Evolutionary conservation across 1,140 invertebrate species (phyloP), one percentile per base, ranked within the genome.

Genomic region (Phthorimaea operculella): DNA sequence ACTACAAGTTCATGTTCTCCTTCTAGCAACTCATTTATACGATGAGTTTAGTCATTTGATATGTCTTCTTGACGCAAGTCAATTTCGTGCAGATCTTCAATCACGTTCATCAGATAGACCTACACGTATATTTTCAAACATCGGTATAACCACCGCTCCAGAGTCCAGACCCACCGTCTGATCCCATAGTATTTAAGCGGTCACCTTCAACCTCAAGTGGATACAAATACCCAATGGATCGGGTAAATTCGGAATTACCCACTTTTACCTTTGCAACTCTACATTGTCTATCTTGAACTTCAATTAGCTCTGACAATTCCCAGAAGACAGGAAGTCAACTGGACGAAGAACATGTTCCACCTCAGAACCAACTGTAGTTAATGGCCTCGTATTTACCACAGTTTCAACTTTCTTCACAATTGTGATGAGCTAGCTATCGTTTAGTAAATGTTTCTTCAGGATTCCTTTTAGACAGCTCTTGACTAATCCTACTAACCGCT

Each of bases 191-290:
- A 28, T 28, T 28, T 6, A 6, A 28, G 21, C 21, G 2, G 21
- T 4, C 93, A 1, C 3, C 36, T 39, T 47, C 45, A 16, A 14
- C 45, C 17, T 50, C 48, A 92, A 50, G 14, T 21, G 48, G 48
- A 11, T 50, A 50, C 11, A 50, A 28, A 15, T 50, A 18, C 6
- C 17, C 48, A 4, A 50, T 33, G 12, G 48, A 50, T 9, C 48
- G 1, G 11, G 48, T 50, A 6, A 28, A 50, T 12, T 9, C 21
- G 1, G 17, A 1, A 12, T 21, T 33, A 11, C 42, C 42, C 9
- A 54, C 44, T 55, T 55, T 49, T 15, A 55, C 28, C 33, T 49
- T 48, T 14, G 54, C 54, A 1, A 55, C 47, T 49, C 54, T 1
- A 21, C 17, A 28, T 50, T 55, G 21, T 1, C 36, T 33, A 55